Conservation (phyloP, 2,113 vertebrate species). For the Parus major region DNA sequence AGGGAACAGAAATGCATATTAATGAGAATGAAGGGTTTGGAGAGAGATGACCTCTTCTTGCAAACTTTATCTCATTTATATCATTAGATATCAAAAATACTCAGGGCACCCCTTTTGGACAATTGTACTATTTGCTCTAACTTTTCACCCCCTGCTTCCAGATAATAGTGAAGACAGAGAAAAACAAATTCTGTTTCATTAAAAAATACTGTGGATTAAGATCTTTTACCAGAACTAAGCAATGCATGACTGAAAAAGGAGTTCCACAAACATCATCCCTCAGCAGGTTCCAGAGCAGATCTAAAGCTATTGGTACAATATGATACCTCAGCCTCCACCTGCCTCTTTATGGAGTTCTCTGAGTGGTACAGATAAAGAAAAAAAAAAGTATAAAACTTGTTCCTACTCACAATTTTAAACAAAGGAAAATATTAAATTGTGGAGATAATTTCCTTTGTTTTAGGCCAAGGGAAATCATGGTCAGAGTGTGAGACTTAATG, state of each 20-base stretch:
- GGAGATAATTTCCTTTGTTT: not conserved
- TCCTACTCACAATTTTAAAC: not conserved
- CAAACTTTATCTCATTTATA: not conserved
- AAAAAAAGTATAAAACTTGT: not conserved
- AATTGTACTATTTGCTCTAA: not conserved
- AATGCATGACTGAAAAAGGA: not conserved
- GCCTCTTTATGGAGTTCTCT: not conserved
- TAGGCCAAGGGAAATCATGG: not conserved
- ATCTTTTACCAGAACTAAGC: not conserved
- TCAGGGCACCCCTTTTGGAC: not conserved
- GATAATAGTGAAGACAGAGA: not conserved
- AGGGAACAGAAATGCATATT: not conserved
- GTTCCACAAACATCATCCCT: not conserved
- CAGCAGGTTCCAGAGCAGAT: not conserved
- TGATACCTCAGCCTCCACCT: not conserved
- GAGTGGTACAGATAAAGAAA: not conserved
- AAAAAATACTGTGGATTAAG: not conserved
- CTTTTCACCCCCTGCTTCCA: not conserved
- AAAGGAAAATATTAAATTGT: not conserved
- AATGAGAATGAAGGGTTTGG: not conserved
- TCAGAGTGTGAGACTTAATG: not conserved
- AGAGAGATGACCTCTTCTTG: not conserved
- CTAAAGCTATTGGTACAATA: not conserved
- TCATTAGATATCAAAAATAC: not conserved
- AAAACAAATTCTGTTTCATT: not conserved